These are phyloP conservation scores for Dryobota labecula DNA, from an alignment of 2,888 invertebrate genomes.

Conservation along the genomic window DNA sequence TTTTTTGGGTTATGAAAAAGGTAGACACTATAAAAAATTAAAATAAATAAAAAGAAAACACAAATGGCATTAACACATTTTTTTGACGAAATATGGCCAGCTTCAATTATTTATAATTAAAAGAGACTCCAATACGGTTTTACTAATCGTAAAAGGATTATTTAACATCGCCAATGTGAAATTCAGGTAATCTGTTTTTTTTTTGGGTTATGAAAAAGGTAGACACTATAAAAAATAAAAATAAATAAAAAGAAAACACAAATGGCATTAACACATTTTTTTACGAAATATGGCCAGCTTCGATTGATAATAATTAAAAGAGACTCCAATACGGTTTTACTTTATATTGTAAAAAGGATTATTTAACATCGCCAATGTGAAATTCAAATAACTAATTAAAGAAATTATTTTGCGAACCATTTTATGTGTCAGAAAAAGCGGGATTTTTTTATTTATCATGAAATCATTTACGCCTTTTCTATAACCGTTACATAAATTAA, in stretches of 20 bases:
- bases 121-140: too few species aligned
- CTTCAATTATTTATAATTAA: too few species aligned
- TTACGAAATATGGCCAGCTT: neutral
- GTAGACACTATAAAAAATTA: too few species aligned
- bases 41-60: too few species aligned
- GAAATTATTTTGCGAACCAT: neutral
- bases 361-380: neutral
- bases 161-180: too few species aligned
- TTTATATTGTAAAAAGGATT: neutral
- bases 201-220: too few species aligned
- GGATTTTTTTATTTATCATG: neutral
- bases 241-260: constrained; percentile 19
- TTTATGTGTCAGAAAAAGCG: neutral
- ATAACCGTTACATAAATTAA: neutral
- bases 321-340: neutral
- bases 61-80: too few species aligned
- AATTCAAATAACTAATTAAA: neutral
- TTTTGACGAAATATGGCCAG: too few species aligned
- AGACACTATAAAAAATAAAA: neutral
- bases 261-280: neutral
- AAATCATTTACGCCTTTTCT: neutral
- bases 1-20: too few species aligned
- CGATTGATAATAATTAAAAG: neutral
- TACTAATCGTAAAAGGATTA: too few species aligned
- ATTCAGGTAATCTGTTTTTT: too few species aligned